Evolutionary conservation across 2,888 invertebrate genomes (phyloP).

Genomic region (Pterostichus niger): DNA sequence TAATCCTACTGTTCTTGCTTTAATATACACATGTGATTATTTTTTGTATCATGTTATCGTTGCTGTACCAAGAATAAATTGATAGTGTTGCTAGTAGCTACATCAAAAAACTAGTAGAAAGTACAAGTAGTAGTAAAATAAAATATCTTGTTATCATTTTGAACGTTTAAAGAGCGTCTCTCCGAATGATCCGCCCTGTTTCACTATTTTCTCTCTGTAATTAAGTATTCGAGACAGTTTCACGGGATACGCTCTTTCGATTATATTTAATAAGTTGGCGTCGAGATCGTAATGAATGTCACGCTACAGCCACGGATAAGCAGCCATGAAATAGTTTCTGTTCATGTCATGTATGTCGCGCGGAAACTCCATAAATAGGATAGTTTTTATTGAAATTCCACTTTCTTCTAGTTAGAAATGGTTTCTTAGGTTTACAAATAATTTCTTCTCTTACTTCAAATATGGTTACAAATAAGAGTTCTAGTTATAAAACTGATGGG

Average conservation of each 20-base stretch:
- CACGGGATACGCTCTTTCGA: not conserved
- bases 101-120: constrained; percentile 1
- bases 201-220: constrained; percentile 26
- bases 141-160: not conserved
- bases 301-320: constrained; percentile 11
- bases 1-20: too few relatives aligned
- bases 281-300: constrained; percentile 7
- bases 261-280: constrained; percentile 8
- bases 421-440: constrained; percentile 8
- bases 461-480: not conserved
- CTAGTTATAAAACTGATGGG: too few relatives aligned
- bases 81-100: not conserved
- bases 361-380: constrained; percentile 18
- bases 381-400: constrained; percentile 28
- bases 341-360: not conserved
- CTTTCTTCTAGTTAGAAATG: constrained; percentile 39
- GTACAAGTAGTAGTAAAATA: not conserved
- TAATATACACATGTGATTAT: too few relatives aligned
- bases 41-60: too few relatives aligned
- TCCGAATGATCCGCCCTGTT: constrained; percentile 13
- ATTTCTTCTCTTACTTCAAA: not conserved
- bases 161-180: not conserved
- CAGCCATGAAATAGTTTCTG: constrained; percentile 24
- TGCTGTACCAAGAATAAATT: too few relatives aligned
- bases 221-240: constrained; percentile 3